Evolutionary conservation across 2,113 vertebrate genomes (phyloP).

Genomic region (Entelurus aequoreus): DNA sequence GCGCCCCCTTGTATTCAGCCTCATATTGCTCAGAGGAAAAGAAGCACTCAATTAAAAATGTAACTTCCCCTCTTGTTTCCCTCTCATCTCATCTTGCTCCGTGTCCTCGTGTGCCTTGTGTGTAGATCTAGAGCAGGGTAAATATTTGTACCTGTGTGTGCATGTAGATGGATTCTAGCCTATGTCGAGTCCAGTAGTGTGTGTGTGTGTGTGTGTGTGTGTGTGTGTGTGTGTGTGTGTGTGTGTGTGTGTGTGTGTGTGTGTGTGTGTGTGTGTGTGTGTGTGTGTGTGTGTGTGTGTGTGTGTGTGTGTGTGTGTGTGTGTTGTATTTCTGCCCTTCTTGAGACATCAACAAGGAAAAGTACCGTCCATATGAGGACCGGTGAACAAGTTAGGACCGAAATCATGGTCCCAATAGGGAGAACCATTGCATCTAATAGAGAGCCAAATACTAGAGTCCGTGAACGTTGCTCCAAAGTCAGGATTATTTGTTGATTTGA

Average conservation of each 20-base stretch:
- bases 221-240: constrained; percentile 10
- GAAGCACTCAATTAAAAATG: constrained; percentile 85
- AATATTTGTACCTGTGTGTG: constrained; percentile 14
- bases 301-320: constrained; percentile 7
- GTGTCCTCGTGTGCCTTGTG: constrained; percentile 18
- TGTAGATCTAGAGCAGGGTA: not conserved
- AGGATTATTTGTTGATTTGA: no score
- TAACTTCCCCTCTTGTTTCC: constrained; percentile 65
- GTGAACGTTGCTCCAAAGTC: no score
- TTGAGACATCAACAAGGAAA: no score
- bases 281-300: constrained; percentile 18
- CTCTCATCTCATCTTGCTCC: constrained; percentile 44
- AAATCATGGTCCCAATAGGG: no score
- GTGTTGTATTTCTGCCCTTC: no score
- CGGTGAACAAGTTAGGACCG: no score
- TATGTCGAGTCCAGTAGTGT: constrained; percentile 36
- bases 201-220: constrained; percentile 15
- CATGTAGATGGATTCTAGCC: constrained; percentile 15
- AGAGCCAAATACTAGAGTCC: no score
- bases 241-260: constrained; percentile 5
- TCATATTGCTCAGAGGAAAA: constrained; percentile 84
- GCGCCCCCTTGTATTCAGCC: constrained; percentile 86
- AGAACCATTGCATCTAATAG: no score
- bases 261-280: constrained; percentile 12
- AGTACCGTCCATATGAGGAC: no score